These are phyloP conservation scores for Paracanthobrama guichenoti DNA, from an alignment of 2,113 vertebrate species.

Conservation along the genomic window DNA sequence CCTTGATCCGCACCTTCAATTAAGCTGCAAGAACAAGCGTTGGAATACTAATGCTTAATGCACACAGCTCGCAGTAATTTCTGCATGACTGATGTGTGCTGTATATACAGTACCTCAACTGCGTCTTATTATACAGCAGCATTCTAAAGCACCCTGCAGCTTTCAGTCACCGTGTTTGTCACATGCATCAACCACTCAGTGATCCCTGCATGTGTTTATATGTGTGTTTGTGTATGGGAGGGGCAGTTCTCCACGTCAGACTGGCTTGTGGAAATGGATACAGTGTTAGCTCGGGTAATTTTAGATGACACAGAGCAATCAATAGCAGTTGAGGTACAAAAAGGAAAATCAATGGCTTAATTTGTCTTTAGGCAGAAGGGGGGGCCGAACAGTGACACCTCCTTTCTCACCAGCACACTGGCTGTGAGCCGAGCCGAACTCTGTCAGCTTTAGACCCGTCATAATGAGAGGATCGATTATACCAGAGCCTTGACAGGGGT, in stretches of 20 bases:
- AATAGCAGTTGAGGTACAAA: constrained; percentile 59
- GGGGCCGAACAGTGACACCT: constrained; percentile 30
- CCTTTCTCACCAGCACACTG: background rate
- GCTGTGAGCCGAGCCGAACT: background rate
- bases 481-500: background rate
- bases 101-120: background rate
- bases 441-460: constrained; percentile 6
- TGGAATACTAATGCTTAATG: background rate
- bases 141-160: background rate
- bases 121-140: background rate
- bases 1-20: background rate
- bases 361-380: constrained; percentile 53
- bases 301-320: constrained; percentile 55
- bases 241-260: constrained; percentile 24
- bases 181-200: background rate
- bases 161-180: background rate
- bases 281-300: constrained; percentile 51
- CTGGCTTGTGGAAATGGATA: constrained; percentile 44
- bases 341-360: constrained; percentile 57
- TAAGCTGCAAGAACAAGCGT: background rate
- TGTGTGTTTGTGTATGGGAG: background rate
- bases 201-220: background rate
- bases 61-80: background rate
- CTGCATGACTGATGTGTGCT: background rate
- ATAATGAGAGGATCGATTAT: constrained; percentile 37